Base-by-base conservation (phyloP, 1,140 invertebrate species). In the Zaprionus inermis region DNA sequence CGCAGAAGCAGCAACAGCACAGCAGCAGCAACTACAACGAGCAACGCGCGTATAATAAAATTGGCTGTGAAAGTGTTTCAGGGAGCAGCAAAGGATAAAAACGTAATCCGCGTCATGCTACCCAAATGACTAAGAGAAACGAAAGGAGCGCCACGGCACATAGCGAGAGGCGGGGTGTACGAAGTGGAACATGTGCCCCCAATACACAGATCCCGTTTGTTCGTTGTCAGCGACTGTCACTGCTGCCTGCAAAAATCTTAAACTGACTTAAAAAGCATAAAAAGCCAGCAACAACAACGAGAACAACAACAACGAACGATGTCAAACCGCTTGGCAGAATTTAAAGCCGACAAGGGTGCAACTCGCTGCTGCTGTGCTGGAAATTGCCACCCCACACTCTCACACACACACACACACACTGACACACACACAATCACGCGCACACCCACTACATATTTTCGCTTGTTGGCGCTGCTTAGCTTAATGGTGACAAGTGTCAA, bases 401-500 rank as follows among this genome's bases (percentile, higher is more conserved):
- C 49, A 9, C 36, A 46, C 54, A n/a, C 56, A 28, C 34, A 57
- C 38, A 46, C 32, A 34, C 22, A 30, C 11, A 30, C 24, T n/a
- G 44, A 55, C 12, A 38, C 38, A 28, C 60, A 34, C 52, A 56
- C 24, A 20, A 52, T 18, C 30, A 52, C 28, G 38, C 30, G 46
- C 36, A 36, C 28, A 76, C 12, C 14, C 54, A 51, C 34, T 49
- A 41, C 18, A 57, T 3, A 44, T 56, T 11, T 49, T 28, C 51
- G 70, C 78, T 81, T 83, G 80, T 83, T 83, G 72, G 57, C 73
- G 84, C 78, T 84, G 84, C 75, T 90, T 89, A 90, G 88, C 84
- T 84, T 89, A 89, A 89, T 89, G 85, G 85, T 89, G 84, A 89
- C 84, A 89, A 89, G 84, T 90, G 84, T 89, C 84, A 89, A 89